Evolutionary conservation across 2,888 invertebrate genomes (phyloP), one percentile per base, ranked within the genome.

Genomic region (Falcaria lacertinaria): DNA sequence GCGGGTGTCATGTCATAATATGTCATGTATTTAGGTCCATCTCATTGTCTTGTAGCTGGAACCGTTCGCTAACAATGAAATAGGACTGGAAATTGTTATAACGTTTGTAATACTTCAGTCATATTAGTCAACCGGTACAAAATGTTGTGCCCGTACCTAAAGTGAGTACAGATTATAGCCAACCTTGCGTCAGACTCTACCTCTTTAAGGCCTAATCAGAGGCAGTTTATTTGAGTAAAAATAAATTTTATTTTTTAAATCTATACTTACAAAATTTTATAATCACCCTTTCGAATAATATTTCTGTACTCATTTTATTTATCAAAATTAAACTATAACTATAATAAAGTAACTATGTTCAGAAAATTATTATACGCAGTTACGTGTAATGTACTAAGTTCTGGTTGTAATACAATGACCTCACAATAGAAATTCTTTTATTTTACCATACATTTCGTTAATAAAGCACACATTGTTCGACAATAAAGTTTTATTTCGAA

Each of bases 391-490:
- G n/a, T n/a, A n/a, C n/a, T n/a, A 77, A 74, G 69, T 77, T 79
- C 66, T 74, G 82, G 75, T 83, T 84, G 79, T 82, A 80, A 75
- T 63, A 64, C 57, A 69, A 72, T 74, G 71, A 84, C 78, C 74
- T 82, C 79, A 80, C 78, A 76, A 78, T 76, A 80, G 73, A 78
- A 77, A 78, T 83, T 81, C 75, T 78, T 80, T 80, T 79, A 66
- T 57, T 34, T 33, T 45, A 72, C 70, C 83, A 79, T 74, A 80
- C 85, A 85, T 87, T 86, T 87, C 80, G 87, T 87, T 87, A 88
- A 83, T 88, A 88, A 87, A 88, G 86, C 88, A 88, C 88, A 85
- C 84, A 86, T 87, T 88, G 88, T 88, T 88, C 88, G 63, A 76
- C 65, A 53, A 45, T 43, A 42, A 42, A 39, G 47, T 60, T 62